A percentile compares a stretch with the other conserved stretches of the same genome.
Evolutionary conservation across 2,888 invertebrate genomes (phyloP).

Genomic region (Agelastica alni): DNA sequence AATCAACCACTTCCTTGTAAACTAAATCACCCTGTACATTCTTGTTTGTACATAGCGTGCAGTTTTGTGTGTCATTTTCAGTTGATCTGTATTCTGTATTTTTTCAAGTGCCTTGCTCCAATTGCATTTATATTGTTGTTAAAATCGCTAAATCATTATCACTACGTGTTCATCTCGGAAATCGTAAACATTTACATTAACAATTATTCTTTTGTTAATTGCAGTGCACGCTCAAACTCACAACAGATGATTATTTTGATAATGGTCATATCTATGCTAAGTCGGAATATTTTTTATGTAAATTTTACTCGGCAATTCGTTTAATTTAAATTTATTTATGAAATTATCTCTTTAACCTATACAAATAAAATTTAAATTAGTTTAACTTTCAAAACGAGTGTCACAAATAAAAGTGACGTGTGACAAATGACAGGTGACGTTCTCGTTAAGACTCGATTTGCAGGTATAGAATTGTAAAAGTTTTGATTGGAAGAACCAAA

Average conservation of each 20-base stretch:
- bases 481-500: too few species aligned
- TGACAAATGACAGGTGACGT: too few species aligned
- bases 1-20: too few species aligned
- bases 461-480: too few species aligned
- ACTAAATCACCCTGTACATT: background rate
- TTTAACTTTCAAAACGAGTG: too few species aligned
- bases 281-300: too few species aligned
- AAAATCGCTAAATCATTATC: slow-evolving; percentile 1
- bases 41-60: slow-evolving; percentile 4
- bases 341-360: too few species aligned
- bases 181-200: slow-evolving; percentile 7
- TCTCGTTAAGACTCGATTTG: too few species aligned
- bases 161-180: slow-evolving; percentile 4
- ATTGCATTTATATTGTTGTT: slow-evolving; percentile 9
- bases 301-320: background rate
- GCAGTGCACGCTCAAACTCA: slow-evolving; percentile 1
- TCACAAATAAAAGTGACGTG: too few species aligned
- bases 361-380: too few species aligned
- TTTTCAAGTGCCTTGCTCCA: slow-evolving; percentile 20
- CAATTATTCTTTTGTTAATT: slow-evolving; percentile 8
- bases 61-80: slow-evolving; percentile 21
- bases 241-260: background rate
- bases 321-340: too few species aligned
- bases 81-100: slow-evolving; percentile 2
- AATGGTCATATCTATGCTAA: slow-evolving; percentile 1